Evolutionary conservation across 92 coral and sea anemone species (phyloP), one percentile per base, ranked within the genome.

Genomic region (Porites evermanni): DNA sequence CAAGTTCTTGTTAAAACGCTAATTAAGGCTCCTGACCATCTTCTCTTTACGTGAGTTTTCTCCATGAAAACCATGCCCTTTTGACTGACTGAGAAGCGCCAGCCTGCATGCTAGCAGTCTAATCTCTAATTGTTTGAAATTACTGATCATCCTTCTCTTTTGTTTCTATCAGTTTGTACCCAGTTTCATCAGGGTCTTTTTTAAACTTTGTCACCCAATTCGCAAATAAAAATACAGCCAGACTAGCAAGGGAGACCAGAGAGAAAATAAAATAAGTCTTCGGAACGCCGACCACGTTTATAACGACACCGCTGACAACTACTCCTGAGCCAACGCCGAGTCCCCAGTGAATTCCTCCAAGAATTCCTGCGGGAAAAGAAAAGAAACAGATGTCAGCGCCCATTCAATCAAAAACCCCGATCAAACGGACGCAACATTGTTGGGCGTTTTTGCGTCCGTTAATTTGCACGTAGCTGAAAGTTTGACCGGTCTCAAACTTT

Each of bases 261-360:
- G 87, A 74, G 54, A 63, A 83, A 64, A 83, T 66, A 58, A 83
- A 73, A n/a, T 73, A 83, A 9, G 80, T 83, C 78, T 64, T 73
- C 26, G 87, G 72, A 52, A 85, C 56, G 14, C 88, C 88, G 11
- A 85, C 19, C 52, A 12, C 3, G 58, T 77, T 70, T 17, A 85
- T 77, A 2, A 85, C 8, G 8, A 77, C 5, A 65, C 88, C 83
- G 70, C 88, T 85, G 83, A 67, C 53, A 8, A 52, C 4, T 14
- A 65, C 13, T 17, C 88, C 88, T 54, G 66, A 9, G 51, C 83
- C 83, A n/a, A 29, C 68, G 16, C 88, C 88, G 2, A 85, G 60
- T 2, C 83, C 88, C 88, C 88, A 85, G 59, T 75, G 64, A 76
- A 51, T 10, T 67, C 88, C 88, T 1, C 88, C 61, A 3, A 85